A percentile compares a stretch with the other conserved stretches of the same genome.
Conservation (phyloP, 2,888 invertebrate genomes). For the Polietes domitor region DNA sequence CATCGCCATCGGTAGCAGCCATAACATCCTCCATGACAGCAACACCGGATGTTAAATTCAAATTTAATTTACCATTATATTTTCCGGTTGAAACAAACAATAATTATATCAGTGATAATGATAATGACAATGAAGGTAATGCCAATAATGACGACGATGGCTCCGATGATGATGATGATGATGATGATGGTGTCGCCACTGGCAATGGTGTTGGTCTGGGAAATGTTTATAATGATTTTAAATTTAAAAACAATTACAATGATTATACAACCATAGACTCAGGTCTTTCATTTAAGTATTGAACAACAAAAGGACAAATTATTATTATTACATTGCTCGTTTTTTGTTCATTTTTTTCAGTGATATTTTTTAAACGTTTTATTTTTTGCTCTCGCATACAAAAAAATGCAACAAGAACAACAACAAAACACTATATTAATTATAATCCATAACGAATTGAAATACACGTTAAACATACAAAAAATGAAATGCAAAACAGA, state of each 20-base stretch:
- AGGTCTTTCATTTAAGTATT: slow-evolving; percentile 62
- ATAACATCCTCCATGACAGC: slow-evolving; percentile 54
- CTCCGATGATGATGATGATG: slow-evolving; percentile 46
- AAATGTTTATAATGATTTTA: slow-evolving; percentile 56
- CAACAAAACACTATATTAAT: neutral
- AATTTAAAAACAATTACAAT: slow-evolving; percentile 64
- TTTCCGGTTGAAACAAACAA: slow-evolving; percentile 64
- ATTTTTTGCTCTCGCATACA: neutral
- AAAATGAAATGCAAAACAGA: slow-evolving; percentile 65
- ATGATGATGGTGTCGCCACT: slow-evolving; percentile 7
- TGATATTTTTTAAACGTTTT: neutral
- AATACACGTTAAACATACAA: slow-evolving; percentile 60
- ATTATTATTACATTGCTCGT: slow-evolving; percentile 47
- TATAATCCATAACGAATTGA: slow-evolving; percentile 45
- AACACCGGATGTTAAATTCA: slow-evolving; percentile 59
- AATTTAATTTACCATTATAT: slow-evolving; percentile 66
- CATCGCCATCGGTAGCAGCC: slow-evolving; percentile 46
- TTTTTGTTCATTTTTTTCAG: slow-evolving; percentile 10
- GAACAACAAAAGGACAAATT: slow-evolving; percentile 49
- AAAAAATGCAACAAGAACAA: too few species aligned
- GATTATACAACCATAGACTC: slow-evolving; percentile 64
- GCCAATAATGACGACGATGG: slow-evolving; percentile 19
- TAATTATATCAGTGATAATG: slow-evolving; percentile 41
- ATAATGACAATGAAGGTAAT: slow-evolving; percentile 50
- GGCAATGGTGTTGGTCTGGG: slow-evolving; percentile 26